Percentiles rank a stretch among this genome's conserved stretches.
These are phyloP conservation scores for Musca domestica DNA, from an alignment of 1,140 invertebrate genomes.

Conservation along the genomic window DNA sequence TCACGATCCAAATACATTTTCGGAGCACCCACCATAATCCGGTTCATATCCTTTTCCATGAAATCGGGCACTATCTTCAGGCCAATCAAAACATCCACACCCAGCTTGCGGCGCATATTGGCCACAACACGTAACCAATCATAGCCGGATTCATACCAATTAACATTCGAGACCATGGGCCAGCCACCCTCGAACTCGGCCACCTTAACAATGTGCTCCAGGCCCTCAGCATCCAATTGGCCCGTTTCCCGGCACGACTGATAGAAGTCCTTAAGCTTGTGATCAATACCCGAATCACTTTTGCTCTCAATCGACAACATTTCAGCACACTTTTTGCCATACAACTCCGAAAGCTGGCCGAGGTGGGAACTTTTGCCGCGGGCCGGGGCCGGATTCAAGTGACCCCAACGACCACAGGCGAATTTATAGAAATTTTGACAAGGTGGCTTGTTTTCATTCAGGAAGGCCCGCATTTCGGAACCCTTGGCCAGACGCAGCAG, in stretches of 20 bases:
- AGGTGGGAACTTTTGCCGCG: slow-evolving; percentile 67
- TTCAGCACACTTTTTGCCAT: slow-evolving; percentile 41
- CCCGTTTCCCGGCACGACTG: slow-evolving; percentile 70
- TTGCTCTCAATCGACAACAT: slow-evolving; percentile 37
- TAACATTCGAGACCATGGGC: slow-evolving; percentile 38
- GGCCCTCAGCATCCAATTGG: slow-evolving; percentile 29
- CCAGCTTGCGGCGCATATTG: slow-evolving; percentile 36
- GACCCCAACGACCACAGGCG: slow-evolving; percentile 61
- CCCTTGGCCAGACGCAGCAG: slow-evolving; percentile 46
- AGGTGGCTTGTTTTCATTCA: slow-evolving; percentile 68
- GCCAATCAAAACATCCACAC: slow-evolving; percentile 45
- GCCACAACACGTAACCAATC: slow-evolving; percentile 45
- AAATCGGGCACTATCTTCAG: slow-evolving; percentile 43
- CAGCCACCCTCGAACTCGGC: slow-evolving; percentile 44
- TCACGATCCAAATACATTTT: slow-evolving; percentile 34
- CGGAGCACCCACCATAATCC: slow-evolving; percentile 43
- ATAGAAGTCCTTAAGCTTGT: slow-evolving; percentile 77
- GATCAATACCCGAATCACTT: slow-evolving; percentile 38
- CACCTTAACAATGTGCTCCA: slow-evolving; percentile 34
- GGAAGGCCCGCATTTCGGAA: slow-evolving; percentile 70
- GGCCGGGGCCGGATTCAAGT: slow-evolving; percentile 36
- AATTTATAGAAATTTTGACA: slow-evolving; percentile 85
- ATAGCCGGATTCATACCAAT: slow-evolving; percentile 46
- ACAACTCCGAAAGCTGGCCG: slow-evolving; percentile 64
- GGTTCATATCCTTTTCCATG: slow-evolving; percentile 42